Conservation (phyloP, 2,113 vertebrate species). For the Onychorhynchus coronatus region DNA sequence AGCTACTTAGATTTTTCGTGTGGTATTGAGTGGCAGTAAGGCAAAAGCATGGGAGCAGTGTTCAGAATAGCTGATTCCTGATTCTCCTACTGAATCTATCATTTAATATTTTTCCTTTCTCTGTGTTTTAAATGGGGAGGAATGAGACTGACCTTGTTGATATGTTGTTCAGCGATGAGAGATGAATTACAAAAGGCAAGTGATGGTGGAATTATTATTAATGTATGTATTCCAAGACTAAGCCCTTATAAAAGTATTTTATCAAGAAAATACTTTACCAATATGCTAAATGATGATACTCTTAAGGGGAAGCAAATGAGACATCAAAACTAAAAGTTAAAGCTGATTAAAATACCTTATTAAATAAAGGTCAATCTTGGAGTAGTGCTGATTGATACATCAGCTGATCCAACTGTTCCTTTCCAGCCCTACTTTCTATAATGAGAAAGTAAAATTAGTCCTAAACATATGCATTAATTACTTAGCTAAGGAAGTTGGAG, state of each 20-base stretch:
- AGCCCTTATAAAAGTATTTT: not conserved
- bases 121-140: not conserved
- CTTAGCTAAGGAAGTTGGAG: not conserved
- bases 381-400: constrained; percentile 40
- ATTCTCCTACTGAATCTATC: not conserved
- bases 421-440: constrained; percentile 33
- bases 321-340: constrained; percentile 1
- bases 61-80: not conserved
- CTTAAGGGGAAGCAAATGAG: constrained; percentile 22
- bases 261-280: not conserved
- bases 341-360: constrained; percentile 59
- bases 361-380: constrained; percentile 50
- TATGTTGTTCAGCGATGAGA: not conserved
- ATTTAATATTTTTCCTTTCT: not conserved
- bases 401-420: constrained; percentile 41
- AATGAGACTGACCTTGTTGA: not conserved
- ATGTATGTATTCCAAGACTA: not conserved
- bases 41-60: not conserved
- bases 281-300: not conserved
- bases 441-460: constrained; percentile 53
- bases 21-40: not conserved
- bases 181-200: not conserved
- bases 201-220: not conserved
- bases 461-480: constrained; percentile 47
- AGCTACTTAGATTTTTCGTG: not conserved